Percentiles rank a stretch among this genome's conserved stretches.
phyloP scores from a whole-genome alignment of 2,888 invertebrate species.

The Chironomus tentans region DNA sequence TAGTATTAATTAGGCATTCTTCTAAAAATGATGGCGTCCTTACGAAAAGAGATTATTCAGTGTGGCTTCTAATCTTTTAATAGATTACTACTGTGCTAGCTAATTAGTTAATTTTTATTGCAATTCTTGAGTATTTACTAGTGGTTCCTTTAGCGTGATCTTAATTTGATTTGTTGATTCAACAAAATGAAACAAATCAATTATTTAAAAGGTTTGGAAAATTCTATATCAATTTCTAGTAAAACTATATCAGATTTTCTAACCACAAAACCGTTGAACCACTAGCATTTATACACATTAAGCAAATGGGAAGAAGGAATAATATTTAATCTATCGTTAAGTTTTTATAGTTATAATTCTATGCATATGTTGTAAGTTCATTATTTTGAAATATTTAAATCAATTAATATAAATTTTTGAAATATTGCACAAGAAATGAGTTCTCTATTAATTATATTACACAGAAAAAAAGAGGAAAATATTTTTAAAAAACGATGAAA shows the following conservation, averaged over 20 bases:
- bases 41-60: neutral
- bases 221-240: too few relatives aligned
- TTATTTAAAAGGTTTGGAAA: too few relatives aligned
- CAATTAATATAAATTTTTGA: neutral
- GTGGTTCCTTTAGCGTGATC: neutral
- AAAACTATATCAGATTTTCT: too few relatives aligned
- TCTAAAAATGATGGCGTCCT: neutral
- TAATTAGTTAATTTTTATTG: neutral
- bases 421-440: neutral
- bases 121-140: neutral
- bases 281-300: too few relatives aligned
- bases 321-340: neutral
- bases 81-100: neutral
- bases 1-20: neutral
- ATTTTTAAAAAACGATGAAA: neutral
- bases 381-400: neutral
- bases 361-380: neutral
- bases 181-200: too few relatives aligned
- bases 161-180: too few relatives aligned
- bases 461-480: neutral
- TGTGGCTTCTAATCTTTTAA: neutral
- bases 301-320: neutral
- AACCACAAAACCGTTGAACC: too few relatives aligned
- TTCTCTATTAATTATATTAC: slow-evolving; percentile 4
- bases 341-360: neutral